Evolutionary conservation across 2,888 invertebrate species (phyloP).

Genomic region (Metalampra italica): DNA sequence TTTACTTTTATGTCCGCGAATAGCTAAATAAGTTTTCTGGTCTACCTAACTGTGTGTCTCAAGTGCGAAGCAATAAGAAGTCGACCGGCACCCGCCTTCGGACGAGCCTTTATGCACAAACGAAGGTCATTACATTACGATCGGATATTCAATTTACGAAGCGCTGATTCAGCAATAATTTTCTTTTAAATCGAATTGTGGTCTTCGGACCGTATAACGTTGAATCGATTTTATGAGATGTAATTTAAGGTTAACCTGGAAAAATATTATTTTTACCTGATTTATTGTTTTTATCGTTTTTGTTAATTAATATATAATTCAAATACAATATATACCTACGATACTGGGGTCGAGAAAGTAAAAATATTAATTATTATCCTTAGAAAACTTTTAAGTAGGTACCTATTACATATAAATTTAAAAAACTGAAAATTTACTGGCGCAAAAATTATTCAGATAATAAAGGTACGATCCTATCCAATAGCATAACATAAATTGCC

Average conservation of each 20-base stretch:
- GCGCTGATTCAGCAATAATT: slow-evolving; percentile 62
- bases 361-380: no score
- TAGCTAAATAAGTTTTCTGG: no score
- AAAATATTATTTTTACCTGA: background rate
- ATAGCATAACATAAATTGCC: slow-evolving; percentile 54
- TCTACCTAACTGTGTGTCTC: background rate
- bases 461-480: slow-evolving; percentile 19
- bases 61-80: slow-evolving; percentile 51
- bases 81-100: slow-evolving; percentile 44
- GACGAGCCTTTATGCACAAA: slow-evolving; percentile 56
- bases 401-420: background rate
- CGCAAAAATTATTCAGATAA: background rate
- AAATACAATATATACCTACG: no score
- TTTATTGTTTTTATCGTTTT: no score
- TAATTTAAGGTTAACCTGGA: slow-evolving; percentile 1
- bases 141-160: slow-evolving; percentile 64
- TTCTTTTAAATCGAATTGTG: slow-evolving; percentile 56
- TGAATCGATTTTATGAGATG: slow-evolving; percentile 25
- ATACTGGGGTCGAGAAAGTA: no score
- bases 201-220: slow-evolving; percentile 42
- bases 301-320: no score
- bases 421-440: no score
- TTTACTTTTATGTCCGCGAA: no score
- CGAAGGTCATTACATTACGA: slow-evolving; percentile 61
- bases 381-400: no score